Conservation (phyloP, 2,797 vertebrate genomes). For the Orientallactaga sibirica region DNA sequence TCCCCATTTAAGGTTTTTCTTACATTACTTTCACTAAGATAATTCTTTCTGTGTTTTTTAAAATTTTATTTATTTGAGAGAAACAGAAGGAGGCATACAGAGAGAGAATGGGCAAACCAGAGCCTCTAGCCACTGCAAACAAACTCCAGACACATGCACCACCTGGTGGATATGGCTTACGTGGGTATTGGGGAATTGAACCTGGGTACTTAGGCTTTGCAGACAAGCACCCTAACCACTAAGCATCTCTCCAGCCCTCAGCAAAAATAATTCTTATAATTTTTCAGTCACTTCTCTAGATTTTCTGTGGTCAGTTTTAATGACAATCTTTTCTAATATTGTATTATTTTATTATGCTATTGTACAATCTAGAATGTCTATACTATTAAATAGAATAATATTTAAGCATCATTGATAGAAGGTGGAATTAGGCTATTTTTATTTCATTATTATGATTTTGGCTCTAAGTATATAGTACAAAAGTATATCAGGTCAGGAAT, state of each 20-base stretch:
- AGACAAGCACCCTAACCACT: no score
- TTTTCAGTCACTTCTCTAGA: not conserved
- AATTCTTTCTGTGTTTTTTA: not conserved
- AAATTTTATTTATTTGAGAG: no score
- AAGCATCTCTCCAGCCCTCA: no score
- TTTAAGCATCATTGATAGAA: not conserved
- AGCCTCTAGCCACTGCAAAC: no score
- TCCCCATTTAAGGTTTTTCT: not conserved
- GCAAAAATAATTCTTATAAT: not conserved
- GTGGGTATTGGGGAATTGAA: no score
- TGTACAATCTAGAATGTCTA: not conserved
- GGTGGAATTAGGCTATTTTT: not conserved
- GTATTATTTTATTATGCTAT: not conserved
- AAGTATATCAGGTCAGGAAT: not conserved
- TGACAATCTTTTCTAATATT: not conserved
- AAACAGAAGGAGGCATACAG: no score
- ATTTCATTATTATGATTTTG: slow-evolving; percentile 13
- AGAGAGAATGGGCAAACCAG: no score
- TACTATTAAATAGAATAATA: not conserved
- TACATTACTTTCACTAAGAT: not conserved
- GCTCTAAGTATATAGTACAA: not conserved
- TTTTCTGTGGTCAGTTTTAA: not conserved
- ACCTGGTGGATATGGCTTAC: no score
- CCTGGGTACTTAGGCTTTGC: no score
- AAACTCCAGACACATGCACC: no score